These are phyloP conservation scores for Melanotaenia parkinsoni DNA, from an alignment of 2,797 vertebrate genomes.

Conservation along the genomic window DNA sequence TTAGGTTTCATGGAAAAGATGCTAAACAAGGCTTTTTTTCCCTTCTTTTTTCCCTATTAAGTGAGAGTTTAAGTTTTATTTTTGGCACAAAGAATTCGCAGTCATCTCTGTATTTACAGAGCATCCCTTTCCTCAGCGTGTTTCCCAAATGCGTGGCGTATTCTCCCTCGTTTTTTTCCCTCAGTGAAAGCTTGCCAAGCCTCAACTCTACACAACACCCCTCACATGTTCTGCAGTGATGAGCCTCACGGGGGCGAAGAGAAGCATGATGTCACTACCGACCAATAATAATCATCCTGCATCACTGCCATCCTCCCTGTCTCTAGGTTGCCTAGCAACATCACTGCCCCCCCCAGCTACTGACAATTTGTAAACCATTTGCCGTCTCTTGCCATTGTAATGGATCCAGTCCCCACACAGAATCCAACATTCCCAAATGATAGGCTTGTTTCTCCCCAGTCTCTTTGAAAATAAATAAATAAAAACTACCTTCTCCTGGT, in stretches of 20 bases:
- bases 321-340: slow-evolving; percentile 83
- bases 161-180: slow-evolving; percentile 41
- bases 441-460: slow-evolving; percentile 15
- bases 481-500: slow-evolving; percentile 4
- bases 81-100: slow-evolving; percentile 43
- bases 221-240: slow-evolving; percentile 79
- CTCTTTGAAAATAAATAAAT: background rate
- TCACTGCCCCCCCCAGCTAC: slow-evolving; percentile 69
- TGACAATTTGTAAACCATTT: slow-evolving; percentile 74
- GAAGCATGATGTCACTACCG: slow-evolving; percentile 83
- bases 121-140: slow-evolving; percentile 42
- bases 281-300: slow-evolving; percentile 85
- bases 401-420: slow-evolving; percentile 70
- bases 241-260: slow-evolving; percentile 66
- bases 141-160: slow-evolving; percentile 11
- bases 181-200: slow-evolving; percentile 62
- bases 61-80: slow-evolving; percentile 55
- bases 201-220: slow-evolving; percentile 72
- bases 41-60: slow-evolving; percentile 5
- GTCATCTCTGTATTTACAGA: slow-evolving; percentile 60
- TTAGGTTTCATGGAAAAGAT: slow-evolving; percentile 25
- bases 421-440: slow-evolving; percentile 52
- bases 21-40: background rate
- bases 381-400: slow-evolving; percentile 72
- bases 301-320: slow-evolving; percentile 78